Evolutionary conservation across 2,888 invertebrate genomes (phyloP), one percentile per base, ranked within the genome.

Genomic region (Drosophila mayaguana): DNA sequence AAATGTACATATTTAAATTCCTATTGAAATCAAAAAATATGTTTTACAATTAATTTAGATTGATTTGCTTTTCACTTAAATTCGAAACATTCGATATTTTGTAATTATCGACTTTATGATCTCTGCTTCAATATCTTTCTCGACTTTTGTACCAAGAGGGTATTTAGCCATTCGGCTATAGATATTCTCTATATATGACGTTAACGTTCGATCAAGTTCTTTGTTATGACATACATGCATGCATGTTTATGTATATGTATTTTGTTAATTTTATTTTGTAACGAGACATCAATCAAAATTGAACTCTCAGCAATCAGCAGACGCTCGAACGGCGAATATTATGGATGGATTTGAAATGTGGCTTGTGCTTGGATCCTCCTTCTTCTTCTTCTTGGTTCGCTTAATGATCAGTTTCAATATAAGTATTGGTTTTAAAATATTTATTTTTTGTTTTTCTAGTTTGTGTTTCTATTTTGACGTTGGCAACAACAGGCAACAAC

Each of bases 201-300:
- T 25, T 22, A 5, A 22, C 18, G 22, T 25, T 14, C n/a, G n/a
- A 2, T 25, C n/a, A 8, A 9, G 9, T 18, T 28, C 54, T 42
- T n/a, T 42, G 20, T n/a, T 32, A 20, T 32, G 12, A 32, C 16
- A 18, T 60, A 20, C 14, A 20, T 36, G 4, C 36, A 53, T 51
- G 5, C 18, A 50, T 12, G 28, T 7, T 1, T 18, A 3, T 20
- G 4, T 51, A 7, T 36, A 16, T 51, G 20, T 51, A 51, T n/a
- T 45, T 66, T 78, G 22, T 50, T 59, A 28, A 46, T 48, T 66
- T 51, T 67, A 60, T 57, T 81, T 71, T 57, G 55, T 62, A 66
- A 57, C 22, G 51, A 63, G 67, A 60, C 66, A 75, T 83, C 88
- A 81, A 83, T 83, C 85, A 87, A 72, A 75, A 80, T 73, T 81